phyloP scores from a whole-genome alignment of 2,113 vertebrate genomes.

The Sturnira hondurensis region DNA sequence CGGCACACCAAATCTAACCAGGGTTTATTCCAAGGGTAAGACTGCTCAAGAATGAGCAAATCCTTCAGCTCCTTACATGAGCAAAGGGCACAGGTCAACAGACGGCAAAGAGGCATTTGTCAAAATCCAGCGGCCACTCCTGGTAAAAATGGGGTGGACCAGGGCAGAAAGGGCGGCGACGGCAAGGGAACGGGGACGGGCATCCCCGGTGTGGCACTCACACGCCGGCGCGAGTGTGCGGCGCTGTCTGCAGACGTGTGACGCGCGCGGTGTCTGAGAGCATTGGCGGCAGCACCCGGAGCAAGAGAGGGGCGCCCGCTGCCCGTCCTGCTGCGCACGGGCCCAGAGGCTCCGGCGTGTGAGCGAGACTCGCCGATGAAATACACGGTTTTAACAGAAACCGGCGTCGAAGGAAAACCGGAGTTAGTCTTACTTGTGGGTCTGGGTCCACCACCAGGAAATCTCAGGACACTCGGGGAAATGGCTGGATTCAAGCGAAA shows the following conservation, averaged over 20 bases:
- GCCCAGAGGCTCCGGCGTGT: not conserved
- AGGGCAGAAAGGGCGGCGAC: not conserved
- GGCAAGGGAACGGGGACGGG: not conserved
- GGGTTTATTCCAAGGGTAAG: not conserved
- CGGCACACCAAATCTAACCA: not conserved
- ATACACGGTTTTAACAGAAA: not conserved
- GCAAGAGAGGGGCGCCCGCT: fast-evolving
- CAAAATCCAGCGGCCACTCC: not conserved
- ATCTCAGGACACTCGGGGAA: not conserved
- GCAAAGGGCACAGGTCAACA: not conserved
- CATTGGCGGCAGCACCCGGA: too few species aligned
- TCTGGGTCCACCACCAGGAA: not conserved
- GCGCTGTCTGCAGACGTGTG: fast-evolving
- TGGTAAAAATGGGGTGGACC: not conserved
- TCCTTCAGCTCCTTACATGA: not conserved
- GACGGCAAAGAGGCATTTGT: not conserved
- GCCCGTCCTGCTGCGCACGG: fast-evolving
- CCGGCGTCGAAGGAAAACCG: not conserved
- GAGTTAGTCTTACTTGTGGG: not conserved
- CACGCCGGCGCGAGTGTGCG: fast-evolving
- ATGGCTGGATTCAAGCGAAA: not conserved
- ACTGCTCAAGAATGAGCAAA: not conserved
- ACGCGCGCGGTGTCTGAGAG: too few species aligned
- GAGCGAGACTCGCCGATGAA: not conserved
- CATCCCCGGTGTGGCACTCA: not conserved